Base-by-base conservation (phyloP, 2,888 invertebrate species). In the Campoplex capitator region DNA sequence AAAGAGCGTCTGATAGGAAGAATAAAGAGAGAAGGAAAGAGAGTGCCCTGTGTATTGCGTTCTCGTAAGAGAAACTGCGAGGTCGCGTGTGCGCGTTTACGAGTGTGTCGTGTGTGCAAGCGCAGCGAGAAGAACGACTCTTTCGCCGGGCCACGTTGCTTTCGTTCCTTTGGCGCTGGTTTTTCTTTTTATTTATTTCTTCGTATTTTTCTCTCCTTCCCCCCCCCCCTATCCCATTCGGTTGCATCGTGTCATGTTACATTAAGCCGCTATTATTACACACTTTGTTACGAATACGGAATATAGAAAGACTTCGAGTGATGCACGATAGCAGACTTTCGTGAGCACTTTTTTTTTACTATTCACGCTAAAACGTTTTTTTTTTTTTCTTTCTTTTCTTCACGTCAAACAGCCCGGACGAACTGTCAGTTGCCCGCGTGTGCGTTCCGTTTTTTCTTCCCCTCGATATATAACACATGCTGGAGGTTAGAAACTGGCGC, bases 1-100 rank as follows among this genome's bases (percentile, higher is more conserved):
- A 42, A 9, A 42, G 42, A 42, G 42, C 7, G 42, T 23, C 23
- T 23, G 23, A 23, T 23, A 42, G 42, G n/a, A 62, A 65, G 75
- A 23, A 78, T n/a, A 88, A 84, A 87, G 62, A 9, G 75, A 32
- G 86, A 88, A 88, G 87, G 86, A 85, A 86, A 87, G 83, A 87
- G 51, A 28, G 51, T 48, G 73, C 62, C 23, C 45, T 18, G 35
- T 73, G 65, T 62, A 56, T 38, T 32, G 48, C 35, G 28, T 35
- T 51, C 58, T 58, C 58, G 48, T 51, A 67, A 58, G 56, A 70
- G 79, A 70, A 70, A 79, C 51, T 51, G 62, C 51, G 62, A 62
- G 71, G 80, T 73, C 56, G 73, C 58, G 80, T 73, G 70, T 45
- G 71, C 56, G 79, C 58, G 56, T 45, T n/a, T 18, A 45, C 77